A percentile compares a stretch with the other conserved stretches of the same genome.
These are phyloP conservation scores for Crypturellus undulatus DNA, from an alignment of 2,113 vertebrate genomes.

Conservation along the genomic window DNA sequence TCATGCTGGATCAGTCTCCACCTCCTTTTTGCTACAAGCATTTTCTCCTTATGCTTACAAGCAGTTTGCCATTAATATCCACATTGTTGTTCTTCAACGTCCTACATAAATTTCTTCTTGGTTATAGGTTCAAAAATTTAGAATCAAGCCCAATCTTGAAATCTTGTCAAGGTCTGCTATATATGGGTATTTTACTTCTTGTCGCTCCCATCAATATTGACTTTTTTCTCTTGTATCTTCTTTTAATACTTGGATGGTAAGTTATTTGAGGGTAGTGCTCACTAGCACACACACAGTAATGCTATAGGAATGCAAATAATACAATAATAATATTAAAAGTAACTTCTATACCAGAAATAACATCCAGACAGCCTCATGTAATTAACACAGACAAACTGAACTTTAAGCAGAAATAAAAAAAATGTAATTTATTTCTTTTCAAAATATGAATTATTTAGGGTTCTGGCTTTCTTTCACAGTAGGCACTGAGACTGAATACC, in stretches of 20 bases:
- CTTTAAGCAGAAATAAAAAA: fast-evolving
- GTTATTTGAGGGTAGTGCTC: background rate
- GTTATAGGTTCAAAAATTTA: background rate
- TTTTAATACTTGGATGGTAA: background rate
- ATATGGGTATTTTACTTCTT: background rate
- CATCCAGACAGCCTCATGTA: background rate
- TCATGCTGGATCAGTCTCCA: background rate
- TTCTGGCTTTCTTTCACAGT: background rate
- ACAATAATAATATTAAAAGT: background rate
- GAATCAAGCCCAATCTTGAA: background rate
- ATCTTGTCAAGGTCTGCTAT: background rate
- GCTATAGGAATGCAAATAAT: background rate
- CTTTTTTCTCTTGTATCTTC: background rate
- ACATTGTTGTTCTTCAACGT: background rate
- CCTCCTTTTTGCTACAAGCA: background rate
- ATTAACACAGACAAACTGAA: background rate
- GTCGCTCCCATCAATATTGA: background rate
- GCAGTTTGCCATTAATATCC: background rate
- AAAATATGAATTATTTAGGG: constrained; percentile 10
- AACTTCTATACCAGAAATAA: background rate
- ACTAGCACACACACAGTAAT: background rate
- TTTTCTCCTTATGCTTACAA: background rate
- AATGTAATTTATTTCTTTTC: background rate
- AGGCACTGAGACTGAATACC: background rate
- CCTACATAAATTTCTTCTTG: background rate